Evolutionary conservation across 1,140 invertebrate genomes (phyloP).

Genomic region (Drosophila sechellia): DNA sequence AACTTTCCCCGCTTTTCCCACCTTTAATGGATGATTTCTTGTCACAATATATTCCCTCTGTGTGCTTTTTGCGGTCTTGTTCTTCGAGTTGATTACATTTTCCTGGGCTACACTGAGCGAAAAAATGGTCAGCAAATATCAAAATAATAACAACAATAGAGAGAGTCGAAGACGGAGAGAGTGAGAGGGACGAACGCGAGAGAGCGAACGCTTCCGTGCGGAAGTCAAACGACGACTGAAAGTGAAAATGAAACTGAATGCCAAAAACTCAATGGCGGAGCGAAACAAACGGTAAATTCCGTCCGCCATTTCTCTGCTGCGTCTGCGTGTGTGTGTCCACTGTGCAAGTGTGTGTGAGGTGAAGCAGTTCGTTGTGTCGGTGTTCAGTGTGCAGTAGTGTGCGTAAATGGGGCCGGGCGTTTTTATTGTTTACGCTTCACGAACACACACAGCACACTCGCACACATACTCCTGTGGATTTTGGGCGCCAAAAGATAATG

Average conservation of each 20-base stretch:
- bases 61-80: neutral
- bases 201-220: slow-evolving; percentile 77
- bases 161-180: slow-evolving; percentile 13
- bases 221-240: slow-evolving; percentile 78
- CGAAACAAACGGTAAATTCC: slow-evolving; percentile 55
- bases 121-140: slow-evolving; percentile 19
- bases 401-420: slow-evolving; percentile 12
- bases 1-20: slow-evolving; percentile 16
- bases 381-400: slow-evolving; percentile 5
- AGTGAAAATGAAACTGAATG: slow-evolving; percentile 63
- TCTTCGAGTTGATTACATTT: slow-evolving; percentile 7
- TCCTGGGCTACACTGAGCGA: slow-evolving; percentile 3
- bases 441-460: slow-evolving; percentile 10
- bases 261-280: slow-evolving; percentile 20
- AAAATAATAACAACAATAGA: slow-evolving; percentile 22
- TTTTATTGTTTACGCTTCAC: slow-evolving; percentile 72
- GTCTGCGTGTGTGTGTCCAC: slow-evolving; percentile 44
- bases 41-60: slow-evolving; percentile 2
- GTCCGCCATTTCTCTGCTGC: slow-evolving; percentile 37
- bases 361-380: slow-evolving; percentile 19
- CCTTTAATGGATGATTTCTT: slow-evolving; percentile 16
- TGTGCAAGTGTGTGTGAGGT: slow-evolving; percentile 17
- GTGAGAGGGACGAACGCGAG: slow-evolving; percentile 38
- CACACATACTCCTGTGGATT: slow-evolving; percentile 1
- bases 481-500: slow-evolving; percentile 26